Percentiles rank a stretch among this genome's conserved stretches.
Evolutionary conservation across 1,140 invertebrate genomes (phyloP).

Genomic region (Zelostemma sp.): DNA sequence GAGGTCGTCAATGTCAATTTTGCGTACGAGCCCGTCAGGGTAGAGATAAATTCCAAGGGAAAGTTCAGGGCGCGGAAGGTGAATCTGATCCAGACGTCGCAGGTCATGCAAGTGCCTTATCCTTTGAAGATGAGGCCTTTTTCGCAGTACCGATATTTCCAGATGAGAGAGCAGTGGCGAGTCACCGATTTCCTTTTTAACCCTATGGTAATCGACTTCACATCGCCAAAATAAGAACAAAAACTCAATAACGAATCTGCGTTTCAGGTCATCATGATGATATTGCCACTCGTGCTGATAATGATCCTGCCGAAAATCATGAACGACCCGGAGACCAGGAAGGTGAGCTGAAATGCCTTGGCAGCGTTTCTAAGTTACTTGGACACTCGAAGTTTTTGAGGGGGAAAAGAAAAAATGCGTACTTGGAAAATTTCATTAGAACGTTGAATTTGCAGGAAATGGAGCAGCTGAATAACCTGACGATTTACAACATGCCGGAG

Average conservation of each 20-base stretch:
- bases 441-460: constrained; percentile 77
- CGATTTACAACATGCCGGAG: constrained; percentile 90
- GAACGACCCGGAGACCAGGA: constrained; percentile 96
- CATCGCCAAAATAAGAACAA: too few species aligned
- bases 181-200: constrained; percentile 95
- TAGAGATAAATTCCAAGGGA: constrained; percentile 96
- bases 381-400: too few species aligned
- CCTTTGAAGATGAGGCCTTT: constrained; percentile 90
- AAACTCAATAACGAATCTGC: too few species aligned
- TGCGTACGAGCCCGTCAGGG: constrained; percentile 90
- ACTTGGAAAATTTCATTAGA: constrained; percentile 6
- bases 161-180: constrained; percentile 94
- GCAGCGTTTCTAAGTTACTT: too few species aligned
- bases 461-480: constrained; percentile 86
- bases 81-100: constrained; percentile 93
- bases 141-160: constrained; percentile 90
- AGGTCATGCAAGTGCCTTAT: constrained; percentile 90
- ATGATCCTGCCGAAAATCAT: constrained; percentile 96
- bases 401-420: too few species aligned
- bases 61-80: constrained; percentile 96
- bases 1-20: constrained; percentile 93
- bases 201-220: constrained; percentile 82
- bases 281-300: constrained; percentile 90
- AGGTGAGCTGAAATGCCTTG: constrained; percentile 69
- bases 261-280: constrained; percentile 92